Conservation (phyloP, 1,140 invertebrate species). For the Anagrus nilaparvatae region DNA sequence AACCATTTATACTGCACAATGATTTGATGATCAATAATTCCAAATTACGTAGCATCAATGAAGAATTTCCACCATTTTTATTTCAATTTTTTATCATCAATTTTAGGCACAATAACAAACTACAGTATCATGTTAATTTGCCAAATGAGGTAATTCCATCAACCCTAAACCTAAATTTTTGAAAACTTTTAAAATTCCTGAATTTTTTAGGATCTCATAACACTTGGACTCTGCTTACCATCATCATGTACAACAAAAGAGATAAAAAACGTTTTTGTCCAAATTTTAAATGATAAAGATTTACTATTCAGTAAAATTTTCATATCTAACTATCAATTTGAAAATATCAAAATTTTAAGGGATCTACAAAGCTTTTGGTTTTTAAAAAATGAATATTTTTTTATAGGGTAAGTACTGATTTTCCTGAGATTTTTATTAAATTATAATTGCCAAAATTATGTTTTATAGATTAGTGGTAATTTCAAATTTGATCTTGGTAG, state of each 20-base stretch:
- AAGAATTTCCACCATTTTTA: constrained; percentile 36
- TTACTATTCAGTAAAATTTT: too few relatives aligned
- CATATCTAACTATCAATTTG: too few relatives aligned
- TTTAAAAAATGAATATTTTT: too few relatives aligned
- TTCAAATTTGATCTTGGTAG: constrained; percentile 12
- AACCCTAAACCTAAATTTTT: not conserved
- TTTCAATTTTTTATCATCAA: constrained; percentile 33
- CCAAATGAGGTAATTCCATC: constrained; percentile 28
- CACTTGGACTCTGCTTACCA: constrained; percentile 36
- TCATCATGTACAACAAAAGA: constrained; percentile 25
- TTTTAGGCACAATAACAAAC: constrained; percentile 37
- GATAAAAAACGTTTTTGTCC: too few relatives aligned
- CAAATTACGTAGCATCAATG: constrained; percentile 20
- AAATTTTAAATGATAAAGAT: too few relatives aligned
- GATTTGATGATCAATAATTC: constrained; percentile 24
- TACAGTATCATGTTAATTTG: constrained; percentile 34
- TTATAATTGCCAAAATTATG: too few relatives aligned
- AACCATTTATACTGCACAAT: constrained; percentile 20
- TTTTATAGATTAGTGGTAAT: constrained; percentile 20
- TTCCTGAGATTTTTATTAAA: too few relatives aligned
- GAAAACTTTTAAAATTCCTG: constrained; percentile 5
- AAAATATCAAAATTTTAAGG: too few relatives aligned
- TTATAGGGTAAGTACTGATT: too few relatives aligned
- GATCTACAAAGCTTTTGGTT: too few relatives aligned
- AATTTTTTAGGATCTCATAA: constrained; percentile 31